phyloP scores from a whole-genome alignment of 2,797 vertebrate species.

The Acrocephalus scirpaceus region DNA sequence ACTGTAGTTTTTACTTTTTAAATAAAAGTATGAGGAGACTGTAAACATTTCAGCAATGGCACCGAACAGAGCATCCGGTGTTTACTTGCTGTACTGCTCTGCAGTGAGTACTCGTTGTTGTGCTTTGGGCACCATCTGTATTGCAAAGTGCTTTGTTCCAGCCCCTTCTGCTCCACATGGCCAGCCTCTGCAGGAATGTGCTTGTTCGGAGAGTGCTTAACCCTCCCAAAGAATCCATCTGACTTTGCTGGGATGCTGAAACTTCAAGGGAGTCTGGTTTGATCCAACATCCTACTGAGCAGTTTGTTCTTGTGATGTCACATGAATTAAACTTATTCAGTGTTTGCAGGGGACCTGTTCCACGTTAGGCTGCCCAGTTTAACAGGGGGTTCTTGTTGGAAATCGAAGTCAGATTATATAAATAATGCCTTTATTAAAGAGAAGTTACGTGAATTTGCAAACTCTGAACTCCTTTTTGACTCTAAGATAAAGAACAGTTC shows the following conservation, averaged over 20 bases:
- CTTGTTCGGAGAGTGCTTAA: not conserved
- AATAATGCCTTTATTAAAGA: not conserved
- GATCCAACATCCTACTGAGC: fast-evolving
- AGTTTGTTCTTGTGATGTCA: not conserved
- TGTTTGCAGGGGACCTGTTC: not conserved
- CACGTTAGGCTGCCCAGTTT: not conserved
- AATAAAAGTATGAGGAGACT: not conserved
- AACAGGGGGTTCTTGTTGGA: not conserved
- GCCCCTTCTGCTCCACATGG: not conserved
- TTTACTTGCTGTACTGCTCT: not conserved
- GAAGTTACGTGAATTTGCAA: not conserved
- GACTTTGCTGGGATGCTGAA: not conserved
- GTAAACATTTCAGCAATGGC: not conserved
- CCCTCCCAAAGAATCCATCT: not conserved
- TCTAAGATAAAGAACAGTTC: not conserved
- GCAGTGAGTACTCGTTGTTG: fast-evolving
- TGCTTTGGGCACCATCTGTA: not conserved
- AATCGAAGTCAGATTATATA: not conserved
- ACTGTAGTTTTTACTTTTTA: not conserved
- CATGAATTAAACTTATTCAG: not conserved
- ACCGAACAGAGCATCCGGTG: not conserved
- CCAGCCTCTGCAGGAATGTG: fast-evolving
- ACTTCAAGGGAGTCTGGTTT: not conserved
- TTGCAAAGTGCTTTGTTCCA: not conserved
- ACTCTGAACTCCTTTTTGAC: not conserved